phyloP scores from a whole-genome alignment of 2,888 invertebrate species.

The Caenorhabditis japonica region DNA sequence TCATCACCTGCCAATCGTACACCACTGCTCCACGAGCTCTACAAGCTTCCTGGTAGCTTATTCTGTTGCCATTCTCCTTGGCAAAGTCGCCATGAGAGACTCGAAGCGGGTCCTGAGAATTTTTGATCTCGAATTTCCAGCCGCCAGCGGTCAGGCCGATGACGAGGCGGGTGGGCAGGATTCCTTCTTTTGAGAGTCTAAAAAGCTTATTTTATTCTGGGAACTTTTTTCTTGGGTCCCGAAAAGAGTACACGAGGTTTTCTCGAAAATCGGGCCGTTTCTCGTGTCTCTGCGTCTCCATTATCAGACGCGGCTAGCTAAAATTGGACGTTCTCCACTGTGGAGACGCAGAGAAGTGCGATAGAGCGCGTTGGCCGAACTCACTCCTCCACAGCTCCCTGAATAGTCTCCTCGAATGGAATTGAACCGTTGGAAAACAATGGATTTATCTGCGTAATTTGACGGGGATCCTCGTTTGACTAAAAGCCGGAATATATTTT shows the following conservation, averaged over 20 bases:
- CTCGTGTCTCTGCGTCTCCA: no score
- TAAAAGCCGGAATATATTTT: no score
- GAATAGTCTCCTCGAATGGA: conserved; percentile 50
- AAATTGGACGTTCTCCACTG: no score
- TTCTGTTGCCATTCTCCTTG: conserved; percentile 3
- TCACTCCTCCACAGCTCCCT: conserved; percentile 48
- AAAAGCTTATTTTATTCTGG: background rate
- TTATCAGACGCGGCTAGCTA: no score
- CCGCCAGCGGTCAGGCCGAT: conserved; percentile 47
- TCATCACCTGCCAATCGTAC: conserved; percentile 25
- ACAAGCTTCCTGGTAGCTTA: conserved; percentile 43
- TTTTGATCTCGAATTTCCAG: conserved; percentile 38
- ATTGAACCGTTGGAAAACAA: conserved; percentile 18
- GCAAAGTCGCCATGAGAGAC: conserved; percentile 30
- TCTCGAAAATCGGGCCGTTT: no score
- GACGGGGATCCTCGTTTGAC: conserved; percentile 35
- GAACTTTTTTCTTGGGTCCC: background rate
- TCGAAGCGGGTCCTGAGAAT: conserved; percentile 17
- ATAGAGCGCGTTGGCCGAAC: background rate
- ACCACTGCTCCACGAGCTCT: conserved; percentile 44
- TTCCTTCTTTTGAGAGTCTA: conserved; percentile 39
- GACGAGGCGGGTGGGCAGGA: conserved; percentile 27
- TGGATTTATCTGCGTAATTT: conserved; percentile 38
- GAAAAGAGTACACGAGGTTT: no score
- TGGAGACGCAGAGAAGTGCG: no score